Evolutionary conservation across 1,140 invertebrate species (phyloP), one percentile per base, ranked within the genome.

Genomic region (Heliconius hermathena): DNA sequence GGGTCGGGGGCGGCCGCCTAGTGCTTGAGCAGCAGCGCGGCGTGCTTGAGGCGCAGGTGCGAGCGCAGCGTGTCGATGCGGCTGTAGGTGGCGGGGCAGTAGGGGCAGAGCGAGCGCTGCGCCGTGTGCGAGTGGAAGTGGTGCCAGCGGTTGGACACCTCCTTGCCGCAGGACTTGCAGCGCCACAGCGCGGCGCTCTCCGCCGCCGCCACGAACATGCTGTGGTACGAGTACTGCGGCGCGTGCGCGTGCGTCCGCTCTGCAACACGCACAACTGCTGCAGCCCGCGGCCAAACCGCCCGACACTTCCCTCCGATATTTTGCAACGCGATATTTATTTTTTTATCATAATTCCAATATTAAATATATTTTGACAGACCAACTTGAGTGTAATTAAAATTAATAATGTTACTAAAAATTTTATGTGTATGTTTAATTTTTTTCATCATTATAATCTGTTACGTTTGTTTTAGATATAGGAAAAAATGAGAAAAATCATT

Each of bases 131-230:
- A 97, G 94, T 98, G 97, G 94, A 96, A 97, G 94, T 98, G 97
- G 93, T 98, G 97, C 97, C 97, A 98, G 87, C 97, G 95, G 94
- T 98, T 98, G 89, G 97, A 97, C 77, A 98, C 97, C 95, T 97
- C 96, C 95, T 98, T 98, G 87, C 96, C 96, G 94, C 97, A 98
- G 26, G 96, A 96, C 83, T 97, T 96, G 94, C 97, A 98, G 89
- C 96, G 96, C 97, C 97, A 97, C 86, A 97, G 95, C 74, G 96
- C 95, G 41, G 96, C 95, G 81, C 95, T 96, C 83, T 96, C 96
- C 75, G 96, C 91, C 74, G 96, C 96, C 85, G 96, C 96, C 84
- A 96, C 96, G 91, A 97, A 97, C 97, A 98, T 97, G 95, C 97
- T 96, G 95, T 97, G 96, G 95, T 97, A 97, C 81, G 96, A 96